Conservation (phyloP, 2,888 invertebrate species). For the Xestia rhomboidea region DNA sequence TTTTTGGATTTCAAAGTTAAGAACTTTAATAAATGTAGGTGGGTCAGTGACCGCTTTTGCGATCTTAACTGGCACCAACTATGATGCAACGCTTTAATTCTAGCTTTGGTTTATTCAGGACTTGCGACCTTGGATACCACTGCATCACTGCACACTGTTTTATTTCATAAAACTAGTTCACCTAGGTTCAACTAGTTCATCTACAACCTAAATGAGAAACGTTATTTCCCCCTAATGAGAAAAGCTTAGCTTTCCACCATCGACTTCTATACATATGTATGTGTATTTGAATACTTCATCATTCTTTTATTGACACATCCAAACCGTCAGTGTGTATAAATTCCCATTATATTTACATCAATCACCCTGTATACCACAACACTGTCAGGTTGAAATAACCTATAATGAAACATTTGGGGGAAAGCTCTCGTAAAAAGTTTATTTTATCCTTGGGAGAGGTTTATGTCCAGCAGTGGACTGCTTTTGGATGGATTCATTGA, state of each 20-base stretch:
- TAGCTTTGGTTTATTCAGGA: not conserved
- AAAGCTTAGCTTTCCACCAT: constrained; percentile 3
- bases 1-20: no score
- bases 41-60: no score
- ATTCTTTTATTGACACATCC: constrained; percentile 34
- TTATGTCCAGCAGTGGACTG: not conserved
- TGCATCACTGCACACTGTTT: not conserved
- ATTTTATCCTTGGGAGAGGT: not conserved
- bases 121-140: not conserved
- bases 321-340: constrained; percentile 5
- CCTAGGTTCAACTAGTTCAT: not conserved
- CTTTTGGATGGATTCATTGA: not conserved
- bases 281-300: constrained; percentile 3
- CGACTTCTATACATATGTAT: not conserved
- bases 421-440: constrained; percentile 1
- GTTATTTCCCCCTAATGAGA: no score
- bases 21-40: no score
- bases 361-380: constrained; percentile 31
- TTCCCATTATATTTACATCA: constrained; percentile 51
- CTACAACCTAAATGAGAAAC: not conserved
- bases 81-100: not conserved
- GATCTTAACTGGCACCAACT: no score
- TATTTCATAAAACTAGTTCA: not conserved
- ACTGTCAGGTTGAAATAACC: constrained; percentile 20
- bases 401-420: constrained; percentile 17